A percentile compares a stretch with the other conserved stretches of the same genome.
phyloP scores from a whole-genome alignment of 2,888 invertebrate genomes.

The Drosophila imparisetae region DNA sequence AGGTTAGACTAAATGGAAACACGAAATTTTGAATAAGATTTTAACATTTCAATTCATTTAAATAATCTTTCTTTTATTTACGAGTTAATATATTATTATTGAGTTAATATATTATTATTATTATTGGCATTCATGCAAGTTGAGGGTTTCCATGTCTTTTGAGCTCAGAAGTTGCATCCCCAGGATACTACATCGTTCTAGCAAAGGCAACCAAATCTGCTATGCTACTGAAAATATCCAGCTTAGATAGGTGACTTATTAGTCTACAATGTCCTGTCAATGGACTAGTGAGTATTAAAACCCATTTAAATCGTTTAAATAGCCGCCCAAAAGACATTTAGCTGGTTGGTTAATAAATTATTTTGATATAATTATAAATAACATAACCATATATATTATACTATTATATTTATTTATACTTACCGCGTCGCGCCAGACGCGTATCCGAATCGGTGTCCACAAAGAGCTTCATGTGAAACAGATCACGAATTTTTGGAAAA shows the following conservation, averaged over 20 bases:
- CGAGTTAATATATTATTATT: background rate
- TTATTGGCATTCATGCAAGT: background rate
- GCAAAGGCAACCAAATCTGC: no score
- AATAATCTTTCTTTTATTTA: background rate
- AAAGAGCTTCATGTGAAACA: constrained; percentile 99
- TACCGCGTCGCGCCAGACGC: constrained; percentile 96
- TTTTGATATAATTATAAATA: background rate
- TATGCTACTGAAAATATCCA: no score
- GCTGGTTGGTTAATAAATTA: background rate
- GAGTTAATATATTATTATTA: background rate
- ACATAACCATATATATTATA: background rate
- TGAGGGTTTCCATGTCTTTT: background rate
- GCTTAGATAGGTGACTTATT: background rate
- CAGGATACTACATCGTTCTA: no score
- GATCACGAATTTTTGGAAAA: constrained; percentile 95
- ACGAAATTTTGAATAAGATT: background rate
- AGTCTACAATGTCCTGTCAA: background rate
- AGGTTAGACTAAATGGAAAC: background rate
- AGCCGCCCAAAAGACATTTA: background rate
- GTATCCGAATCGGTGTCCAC: constrained; percentile 99
- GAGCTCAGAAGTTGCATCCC: no score
- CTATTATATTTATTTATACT: constrained; percentile 23
- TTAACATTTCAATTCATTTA: background rate
- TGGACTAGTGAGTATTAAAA: background rate
- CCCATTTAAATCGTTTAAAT: background rate